These are phyloP conservation scores for Cheumatopsyche charites DNA, from an alignment of 1,140 invertebrate genomes.

Conservation along the genomic window DNA sequence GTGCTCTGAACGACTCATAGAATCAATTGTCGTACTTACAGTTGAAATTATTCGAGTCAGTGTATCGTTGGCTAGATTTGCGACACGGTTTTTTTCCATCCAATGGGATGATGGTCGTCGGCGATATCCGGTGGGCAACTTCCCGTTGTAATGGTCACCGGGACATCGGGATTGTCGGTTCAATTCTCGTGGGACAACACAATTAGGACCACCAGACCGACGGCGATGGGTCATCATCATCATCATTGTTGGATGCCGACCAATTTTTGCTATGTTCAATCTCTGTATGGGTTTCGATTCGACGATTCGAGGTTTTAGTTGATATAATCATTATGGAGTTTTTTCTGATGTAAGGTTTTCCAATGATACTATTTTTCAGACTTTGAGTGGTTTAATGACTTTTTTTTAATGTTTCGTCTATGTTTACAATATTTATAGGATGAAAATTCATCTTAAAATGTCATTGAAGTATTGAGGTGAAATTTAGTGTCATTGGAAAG, in stretches of 20 bases:
- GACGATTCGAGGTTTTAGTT: not conserved
- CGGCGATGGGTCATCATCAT: not conserved
- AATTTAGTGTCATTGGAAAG: no score
- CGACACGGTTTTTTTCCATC: not conserved
- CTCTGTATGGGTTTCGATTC: no score
- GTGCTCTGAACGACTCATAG: no score
- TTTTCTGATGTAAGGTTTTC: not conserved
- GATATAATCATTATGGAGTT: not conserved
- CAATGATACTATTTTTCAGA: not conserved
- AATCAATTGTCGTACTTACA: no score
- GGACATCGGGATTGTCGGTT: conserved; percentile 16
- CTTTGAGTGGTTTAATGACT: not conserved
- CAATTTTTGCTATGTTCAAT: no score
- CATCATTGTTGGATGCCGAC: not conserved
- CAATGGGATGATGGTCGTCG: no score
- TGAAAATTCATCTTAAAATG: no score
- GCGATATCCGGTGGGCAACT: conserved; percentile 2
- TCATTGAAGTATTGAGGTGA: no score
- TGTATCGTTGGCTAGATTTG: not conserved
- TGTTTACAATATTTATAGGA: no score
- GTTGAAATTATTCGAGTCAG: not conserved
- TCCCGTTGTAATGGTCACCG: conserved; percentile 29
- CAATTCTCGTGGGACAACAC: conserved; percentile 33
- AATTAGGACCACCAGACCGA: conserved; percentile 20
- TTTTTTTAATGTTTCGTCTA: no score